Percentiles rank a stretch among this genome's conserved stretches.
phyloP scores from a whole-genome alignment of 2,113 vertebrate species.

The Myrmecophaga tridactyla region DNA sequence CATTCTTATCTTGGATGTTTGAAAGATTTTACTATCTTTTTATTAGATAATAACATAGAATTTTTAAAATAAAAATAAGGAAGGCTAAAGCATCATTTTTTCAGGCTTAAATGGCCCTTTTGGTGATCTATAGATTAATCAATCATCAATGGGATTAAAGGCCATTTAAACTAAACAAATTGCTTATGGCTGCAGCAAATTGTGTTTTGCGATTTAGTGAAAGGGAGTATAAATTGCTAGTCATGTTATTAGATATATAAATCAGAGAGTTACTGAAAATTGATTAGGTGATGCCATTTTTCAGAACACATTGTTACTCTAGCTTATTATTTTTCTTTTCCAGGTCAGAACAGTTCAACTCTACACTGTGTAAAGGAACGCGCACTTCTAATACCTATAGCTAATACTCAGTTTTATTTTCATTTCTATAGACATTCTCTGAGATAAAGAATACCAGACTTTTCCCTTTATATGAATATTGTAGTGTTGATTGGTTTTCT shows the following conservation, averaged over 20 bases:
- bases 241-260: constrained; percentile 82
- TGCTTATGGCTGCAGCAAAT: constrained; percentile 77
- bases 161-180: constrained; percentile 79
- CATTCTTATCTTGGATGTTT: not conserved
- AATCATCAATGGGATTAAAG: constrained; percentile 82
- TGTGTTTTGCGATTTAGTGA: constrained; percentile 80
- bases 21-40: not conserved
- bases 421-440: constrained; percentile 38
- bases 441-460: constrained; percentile 57
- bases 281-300: constrained; percentile 81
- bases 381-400: constrained; percentile 61
- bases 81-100: constrained; percentile 45
- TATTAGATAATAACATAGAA: constrained; percentile 43
- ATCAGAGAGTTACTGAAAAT: constrained; percentile 83
- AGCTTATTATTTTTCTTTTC: constrained; percentile 76
- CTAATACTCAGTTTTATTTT: constrained; percentile 53
- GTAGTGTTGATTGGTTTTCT: not conserved
- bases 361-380: constrained; percentile 66
- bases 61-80: constrained; percentile 55
- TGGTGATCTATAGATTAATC: constrained; percentile 82
- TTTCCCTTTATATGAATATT: constrained; percentile 52
- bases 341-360: constrained; percentile 73
- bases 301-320: constrained; percentile 74
- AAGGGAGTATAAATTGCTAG: constrained; percentile 80
- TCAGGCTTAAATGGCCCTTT: constrained; percentile 58